phyloP scores from a whole-genome alignment of 2,113 vertebrate species.

The Clarias gariepinus region DNA sequence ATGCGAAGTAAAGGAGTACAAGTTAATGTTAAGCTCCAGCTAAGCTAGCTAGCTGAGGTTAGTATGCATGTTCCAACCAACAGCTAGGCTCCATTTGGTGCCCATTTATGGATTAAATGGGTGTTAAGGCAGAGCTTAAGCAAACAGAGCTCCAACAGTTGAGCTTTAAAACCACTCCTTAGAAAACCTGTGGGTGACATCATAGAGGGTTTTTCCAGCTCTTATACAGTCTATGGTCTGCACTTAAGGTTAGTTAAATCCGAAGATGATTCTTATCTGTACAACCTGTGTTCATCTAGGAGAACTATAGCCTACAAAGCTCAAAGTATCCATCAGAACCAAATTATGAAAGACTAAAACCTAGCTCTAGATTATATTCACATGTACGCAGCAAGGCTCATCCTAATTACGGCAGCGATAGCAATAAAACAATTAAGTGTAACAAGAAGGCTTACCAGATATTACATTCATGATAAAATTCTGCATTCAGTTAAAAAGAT shows the following conservation, averaged over 20 bases:
- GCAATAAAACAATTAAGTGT: neutral
- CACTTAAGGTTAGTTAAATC: neutral
- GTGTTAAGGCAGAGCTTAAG: too few species aligned
- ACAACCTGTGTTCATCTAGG: neutral
- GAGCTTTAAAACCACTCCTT: neutral
- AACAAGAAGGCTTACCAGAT: neutral
- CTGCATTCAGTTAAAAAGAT: neutral
- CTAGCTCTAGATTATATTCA: neutral
- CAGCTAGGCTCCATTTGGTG: too few species aligned
- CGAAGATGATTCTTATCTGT: neutral
- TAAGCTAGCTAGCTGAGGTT: too few species aligned
- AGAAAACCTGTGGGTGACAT: too few species aligned
- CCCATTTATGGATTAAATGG: too few species aligned
- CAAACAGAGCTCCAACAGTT: too few species aligned
- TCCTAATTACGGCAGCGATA: neutral
- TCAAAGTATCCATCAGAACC: neutral
- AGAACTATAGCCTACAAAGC: neutral
- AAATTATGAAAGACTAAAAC: neutral
- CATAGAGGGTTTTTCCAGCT: too few species aligned
- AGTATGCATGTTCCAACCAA: too few species aligned
- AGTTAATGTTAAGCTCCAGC: too few species aligned
- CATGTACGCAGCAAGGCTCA: neutral
- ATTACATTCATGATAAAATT: neutral
- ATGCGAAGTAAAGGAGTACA: too few species aligned
- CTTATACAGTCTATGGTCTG: neutral